phyloP scores from a whole-genome alignment of 1,140 invertebrate species.

The Trachelipus rathkii region DNA sequence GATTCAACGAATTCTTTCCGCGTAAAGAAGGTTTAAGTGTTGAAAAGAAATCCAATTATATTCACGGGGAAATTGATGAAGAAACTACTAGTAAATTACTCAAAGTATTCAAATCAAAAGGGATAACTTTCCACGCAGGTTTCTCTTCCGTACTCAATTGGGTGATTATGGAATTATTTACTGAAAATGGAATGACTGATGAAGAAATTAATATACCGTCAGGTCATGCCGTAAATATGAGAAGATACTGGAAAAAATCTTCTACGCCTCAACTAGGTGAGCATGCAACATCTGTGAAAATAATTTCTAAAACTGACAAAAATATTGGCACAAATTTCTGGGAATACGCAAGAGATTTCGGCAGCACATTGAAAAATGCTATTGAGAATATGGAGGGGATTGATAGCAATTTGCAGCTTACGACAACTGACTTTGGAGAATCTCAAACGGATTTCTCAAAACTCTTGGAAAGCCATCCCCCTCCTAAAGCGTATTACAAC shows the following conservation, averaged over 20 bases:
- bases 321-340: too few relatives aligned
- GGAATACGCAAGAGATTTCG: too few relatives aligned
- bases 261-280: not conserved
- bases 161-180: not conserved
- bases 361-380: too few relatives aligned
- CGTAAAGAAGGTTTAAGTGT: not conserved
- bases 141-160: not conserved
- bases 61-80: not conserved
- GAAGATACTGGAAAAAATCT: not conserved
- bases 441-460: not conserved
- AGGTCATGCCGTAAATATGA: not conserved
- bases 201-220: not conserved
- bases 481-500: not conserved
- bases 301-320: too few relatives aligned
- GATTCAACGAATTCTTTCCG: not conserved
- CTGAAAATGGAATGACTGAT: not conserved
- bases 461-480: not conserved
- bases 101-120: not conserved
- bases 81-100: not conserved
- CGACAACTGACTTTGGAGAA: not conserved
- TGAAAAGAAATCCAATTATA: not conserved
- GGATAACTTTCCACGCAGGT: not conserved
- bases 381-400: too few relatives aligned
- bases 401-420: not conserved
- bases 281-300: not conserved